phyloP scores from a whole-genome alignment of 2,113 vertebrate species.

The Xenopus borealis region DNA sequence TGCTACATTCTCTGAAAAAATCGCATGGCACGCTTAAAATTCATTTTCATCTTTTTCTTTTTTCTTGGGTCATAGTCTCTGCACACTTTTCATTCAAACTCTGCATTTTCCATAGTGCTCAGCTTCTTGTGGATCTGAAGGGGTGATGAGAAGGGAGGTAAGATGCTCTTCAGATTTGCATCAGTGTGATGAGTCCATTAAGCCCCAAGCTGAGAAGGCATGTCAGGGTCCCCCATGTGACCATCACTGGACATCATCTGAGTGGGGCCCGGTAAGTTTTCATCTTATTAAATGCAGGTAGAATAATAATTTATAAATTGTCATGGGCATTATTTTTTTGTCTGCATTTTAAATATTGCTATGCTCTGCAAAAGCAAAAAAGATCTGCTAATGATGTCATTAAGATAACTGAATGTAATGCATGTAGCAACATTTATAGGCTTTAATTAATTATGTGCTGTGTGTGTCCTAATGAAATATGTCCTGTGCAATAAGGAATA shows the following conservation, averaged over 20 bases:
- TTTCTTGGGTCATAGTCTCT: not conserved
- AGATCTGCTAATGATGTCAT: no score
- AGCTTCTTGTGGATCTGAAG: constrained; percentile 68
- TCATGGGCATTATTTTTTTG: no score
- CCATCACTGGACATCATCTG: constrained; percentile 75
- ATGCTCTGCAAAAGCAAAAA: no score
- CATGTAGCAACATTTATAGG: no score
- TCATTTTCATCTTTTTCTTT: not conserved
- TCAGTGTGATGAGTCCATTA: constrained; percentile 67
- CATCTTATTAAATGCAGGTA: no score
- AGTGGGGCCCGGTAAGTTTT: constrained; percentile 84
- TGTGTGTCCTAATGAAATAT: no score
- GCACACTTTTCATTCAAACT: not conserved
- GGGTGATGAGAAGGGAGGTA: constrained; percentile 72
- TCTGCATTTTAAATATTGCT: no score
- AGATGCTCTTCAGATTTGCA: constrained; percentile 75
- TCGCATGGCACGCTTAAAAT: no score
- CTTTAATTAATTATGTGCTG: no score
- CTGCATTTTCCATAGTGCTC: constrained; percentile 66
- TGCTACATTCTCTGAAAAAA: not conserved
- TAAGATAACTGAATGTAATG: no score
- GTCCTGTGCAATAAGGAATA: no score
- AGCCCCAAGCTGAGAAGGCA: constrained; percentile 62
- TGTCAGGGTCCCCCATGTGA: constrained; percentile 77
- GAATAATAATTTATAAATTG: no score